Conservation (phyloP, 2,113 vertebrate species). For the Poicephalus meyeri region DNA sequence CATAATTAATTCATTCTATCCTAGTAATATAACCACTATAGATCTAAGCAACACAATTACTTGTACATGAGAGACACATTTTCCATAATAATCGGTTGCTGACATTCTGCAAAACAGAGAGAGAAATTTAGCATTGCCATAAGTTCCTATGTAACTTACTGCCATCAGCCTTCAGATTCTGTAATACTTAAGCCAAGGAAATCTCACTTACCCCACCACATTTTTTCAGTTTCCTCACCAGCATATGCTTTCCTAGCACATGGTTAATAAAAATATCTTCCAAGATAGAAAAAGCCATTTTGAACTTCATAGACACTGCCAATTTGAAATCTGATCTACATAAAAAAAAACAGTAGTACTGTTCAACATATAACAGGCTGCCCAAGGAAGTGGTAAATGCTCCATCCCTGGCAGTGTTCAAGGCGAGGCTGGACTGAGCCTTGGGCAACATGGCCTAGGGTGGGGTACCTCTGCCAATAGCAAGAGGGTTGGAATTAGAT, state of each 20-base stretch:
- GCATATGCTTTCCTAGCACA: constrained; percentile 11
- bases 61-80: neutral
- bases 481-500: too few relatives aligned
- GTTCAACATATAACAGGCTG: neutral
- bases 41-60: neutral
- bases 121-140: neutral
- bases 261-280: constrained; percentile 9
- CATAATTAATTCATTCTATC: neutral
- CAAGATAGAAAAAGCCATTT: neutral
- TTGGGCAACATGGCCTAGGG: neutral
- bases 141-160: neutral
- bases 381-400: neutral
- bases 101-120: neutral
- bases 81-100: neutral
- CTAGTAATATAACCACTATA: neutral
- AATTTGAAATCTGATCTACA: neutral
- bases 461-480: neutral
- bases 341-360: neutral
- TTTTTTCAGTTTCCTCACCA: neutral
- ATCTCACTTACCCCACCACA: neutral
- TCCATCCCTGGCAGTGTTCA: neutral
- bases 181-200: neutral
- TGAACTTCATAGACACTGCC: neutral
- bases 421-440: neutral
- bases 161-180: neutral